Evolutionary conservation across 2,113 vertebrate genomes (phyloP).

Genomic region (Chaetorhynchus papuensis): DNA sequence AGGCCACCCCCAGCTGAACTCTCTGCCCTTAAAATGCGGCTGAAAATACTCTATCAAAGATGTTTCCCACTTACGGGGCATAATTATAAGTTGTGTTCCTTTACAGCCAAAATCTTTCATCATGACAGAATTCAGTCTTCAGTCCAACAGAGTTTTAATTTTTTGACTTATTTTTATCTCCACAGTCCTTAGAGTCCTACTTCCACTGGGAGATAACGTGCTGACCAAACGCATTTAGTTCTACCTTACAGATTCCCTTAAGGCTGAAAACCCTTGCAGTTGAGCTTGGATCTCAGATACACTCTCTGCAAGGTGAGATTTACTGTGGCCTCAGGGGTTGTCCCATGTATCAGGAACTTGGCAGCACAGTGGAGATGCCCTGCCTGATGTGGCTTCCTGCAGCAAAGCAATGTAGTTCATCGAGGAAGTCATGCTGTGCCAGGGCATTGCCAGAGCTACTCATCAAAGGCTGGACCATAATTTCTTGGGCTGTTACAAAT

Average conservation of each 20-base stretch:
- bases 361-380: not conserved
- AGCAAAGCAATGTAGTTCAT: not conserved
- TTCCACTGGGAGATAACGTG: not conserved
- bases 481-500: not conserved
- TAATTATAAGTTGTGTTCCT: not conserved
- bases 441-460: not conserved
- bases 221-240: not conserved
- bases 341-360: not conserved
- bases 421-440: not conserved
- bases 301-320: not conserved
- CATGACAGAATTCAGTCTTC: not conserved
- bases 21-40: not conserved
- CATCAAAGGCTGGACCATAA: not conserved
- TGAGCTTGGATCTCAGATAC: not conserved
- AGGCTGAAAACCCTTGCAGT: not conserved
- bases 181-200: not conserved
- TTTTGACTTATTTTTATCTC: not conserved
- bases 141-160: not conserved
- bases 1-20: not conserved
- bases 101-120: not conserved
- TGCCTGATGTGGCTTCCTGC: not conserved
- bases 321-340: not conserved
- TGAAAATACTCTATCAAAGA: not conserved
- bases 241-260: not conserved
- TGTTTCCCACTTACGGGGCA: not conserved